A percentile compares a stretch with the other conserved stretches of the same genome.
These are phyloP conservation scores for Apistogramma diplotaenia DNA, from an alignment of 2,113 vertebrate species.

Conservation along the genomic window DNA sequence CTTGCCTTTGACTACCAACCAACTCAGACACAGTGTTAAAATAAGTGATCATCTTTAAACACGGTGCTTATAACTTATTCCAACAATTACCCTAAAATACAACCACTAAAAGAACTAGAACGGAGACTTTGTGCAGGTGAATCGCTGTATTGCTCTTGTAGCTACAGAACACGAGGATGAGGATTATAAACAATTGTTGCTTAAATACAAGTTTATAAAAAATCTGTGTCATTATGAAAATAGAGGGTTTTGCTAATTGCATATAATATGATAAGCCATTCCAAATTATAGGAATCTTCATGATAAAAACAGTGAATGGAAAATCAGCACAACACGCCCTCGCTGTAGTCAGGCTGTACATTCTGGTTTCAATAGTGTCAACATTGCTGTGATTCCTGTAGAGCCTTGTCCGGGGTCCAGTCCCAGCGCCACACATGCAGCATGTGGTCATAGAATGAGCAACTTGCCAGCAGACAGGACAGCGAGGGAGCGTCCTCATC, in stretches of 20 bases:
- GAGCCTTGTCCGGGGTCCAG: conserved; percentile 58
- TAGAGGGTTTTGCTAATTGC: conserved; percentile 5
- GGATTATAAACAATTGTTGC: background rate
- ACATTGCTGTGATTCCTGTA: background rate
- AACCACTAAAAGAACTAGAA: background rate
- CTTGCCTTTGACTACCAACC: too few relatives aligned
- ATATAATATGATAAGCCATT: conserved; percentile 6
- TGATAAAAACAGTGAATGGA: background rate
- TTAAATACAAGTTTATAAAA: conserved; percentile 24
- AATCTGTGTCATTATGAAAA: conserved; percentile 19
- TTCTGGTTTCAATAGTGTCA: background rate
- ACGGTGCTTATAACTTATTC: too few relatives aligned
- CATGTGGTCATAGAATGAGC: conserved; percentile 92
- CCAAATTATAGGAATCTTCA: background rate
- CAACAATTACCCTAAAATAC: too few relatives aligned
- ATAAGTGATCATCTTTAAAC: too few relatives aligned
- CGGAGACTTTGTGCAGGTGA: background rate
- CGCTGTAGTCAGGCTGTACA: background rate
- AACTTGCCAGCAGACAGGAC: conserved; percentile 84
- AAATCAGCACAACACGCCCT: background rate
- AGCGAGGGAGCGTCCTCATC: background rate
- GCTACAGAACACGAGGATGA: background rate
- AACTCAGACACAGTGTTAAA: too few relatives aligned
- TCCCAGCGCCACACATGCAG: conserved; percentile 94
- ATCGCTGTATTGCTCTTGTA: background rate